Percentiles rank a stretch among this genome's conserved stretches.
These are phyloP conservation scores for Salvator merianae DNA, from an alignment of 2,113 vertebrate genomes.

Conservation along the genomic window DNA sequence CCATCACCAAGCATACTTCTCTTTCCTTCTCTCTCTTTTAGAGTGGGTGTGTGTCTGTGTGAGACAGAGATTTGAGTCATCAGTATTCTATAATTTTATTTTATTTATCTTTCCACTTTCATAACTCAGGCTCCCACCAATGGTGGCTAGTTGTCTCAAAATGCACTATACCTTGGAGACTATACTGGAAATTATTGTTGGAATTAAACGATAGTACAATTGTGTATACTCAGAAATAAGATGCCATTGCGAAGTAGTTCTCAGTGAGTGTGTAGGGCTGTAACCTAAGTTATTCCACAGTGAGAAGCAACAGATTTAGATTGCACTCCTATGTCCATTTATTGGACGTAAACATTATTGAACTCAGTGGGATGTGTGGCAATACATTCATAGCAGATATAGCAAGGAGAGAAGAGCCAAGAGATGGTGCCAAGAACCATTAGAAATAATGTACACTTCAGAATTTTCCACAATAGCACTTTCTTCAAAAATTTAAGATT, in stretches of 20 bases:
- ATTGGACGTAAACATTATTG: not conserved
- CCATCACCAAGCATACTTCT: not conserved
- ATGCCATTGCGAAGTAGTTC: not conserved
- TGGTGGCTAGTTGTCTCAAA: not conserved
- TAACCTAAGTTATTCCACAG: not conserved
- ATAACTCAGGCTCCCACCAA: too few relatives aligned
- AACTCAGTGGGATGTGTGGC: not conserved
- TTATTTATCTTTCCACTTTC: too few relatives aligned
- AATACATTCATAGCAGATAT: not conserved
- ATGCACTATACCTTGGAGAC: not conserved
- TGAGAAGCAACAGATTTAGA: not conserved
- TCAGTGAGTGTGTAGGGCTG: not conserved
- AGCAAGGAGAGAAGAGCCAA: not conserved
- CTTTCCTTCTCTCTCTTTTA: too few relatives aligned
- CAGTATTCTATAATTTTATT: too few relatives aligned
- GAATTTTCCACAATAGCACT: not conserved
- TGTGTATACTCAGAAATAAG: not conserved
- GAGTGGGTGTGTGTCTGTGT: too few relatives aligned
- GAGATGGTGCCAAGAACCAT: not conserved
- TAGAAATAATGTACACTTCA: not conserved
- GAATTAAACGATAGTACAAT: not conserved
- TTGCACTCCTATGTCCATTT: not conserved
- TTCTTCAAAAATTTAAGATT: constrained; percentile 7
- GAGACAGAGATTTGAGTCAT: not conserved
- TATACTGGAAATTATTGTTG: not conserved